Evolutionary conservation across 1,140 invertebrate species (phyloP), one percentile per base, ranked within the genome.

Genomic region (Rhyacophila brunnea): DNA sequence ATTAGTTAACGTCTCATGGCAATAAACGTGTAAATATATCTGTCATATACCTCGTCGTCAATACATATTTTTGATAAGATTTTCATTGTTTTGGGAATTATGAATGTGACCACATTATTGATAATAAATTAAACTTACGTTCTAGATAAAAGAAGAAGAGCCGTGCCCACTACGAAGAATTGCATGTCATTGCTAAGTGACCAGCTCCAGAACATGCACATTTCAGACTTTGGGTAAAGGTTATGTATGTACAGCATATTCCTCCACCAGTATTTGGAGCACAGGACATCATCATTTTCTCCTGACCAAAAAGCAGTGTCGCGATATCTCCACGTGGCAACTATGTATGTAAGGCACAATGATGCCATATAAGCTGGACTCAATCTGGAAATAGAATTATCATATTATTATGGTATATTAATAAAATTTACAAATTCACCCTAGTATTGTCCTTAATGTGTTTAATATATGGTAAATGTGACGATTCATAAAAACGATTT

Each of bases 121-220:
- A n/a, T n/a, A n/a, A n/a, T n/a, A n/a, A n/a, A n/a, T n/a, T n/a
- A n/a, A n/a, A n/a, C 43, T 35, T 18, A 46, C 52, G 13, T 45
- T 32, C 23, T 54, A n/a, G 52, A 44, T 13, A 54, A 28, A 28
- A 34, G 19, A 17, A 54, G 63, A 0, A 85, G 46, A 10, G 79
- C 61, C 0, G 71, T 70, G 34, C 71, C 73, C 49, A 90, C 69
- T 6, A 86, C 66, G 66, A 86, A 92, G 67, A 88, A 89, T 72
- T 92, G 90, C 82, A 89, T 91, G 69, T 93, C 91, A 53, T 85
- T 85, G 11, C 90, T 84, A 38, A 93, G 66, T 65, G 91, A 93
- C 91, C 91, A 93, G 17, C 87, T 85, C 86, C 88, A 91, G 4
- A 83, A 83, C 73, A 91, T 79, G 65, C 91, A 92, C 76, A 83